Conservation (phyloP, 2,113 vertebrate species). For the Stomatorhinus ivindoensis region DNA sequence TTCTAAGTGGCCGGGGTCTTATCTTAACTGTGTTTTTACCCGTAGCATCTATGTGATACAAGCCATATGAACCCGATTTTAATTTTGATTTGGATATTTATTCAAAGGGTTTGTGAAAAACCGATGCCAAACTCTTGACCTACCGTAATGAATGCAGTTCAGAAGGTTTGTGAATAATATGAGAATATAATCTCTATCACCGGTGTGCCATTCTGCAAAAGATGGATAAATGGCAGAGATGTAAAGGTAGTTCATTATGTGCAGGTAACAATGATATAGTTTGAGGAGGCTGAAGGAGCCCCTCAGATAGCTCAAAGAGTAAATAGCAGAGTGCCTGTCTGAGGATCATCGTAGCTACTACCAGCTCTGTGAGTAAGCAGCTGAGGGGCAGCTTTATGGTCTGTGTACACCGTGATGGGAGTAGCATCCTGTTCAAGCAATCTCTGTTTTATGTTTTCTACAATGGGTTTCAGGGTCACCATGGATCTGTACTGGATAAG, state of each 20-base stretch:
- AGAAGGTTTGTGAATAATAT: not conserved
- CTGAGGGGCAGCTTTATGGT: not conserved
- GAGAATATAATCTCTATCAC: not conserved
- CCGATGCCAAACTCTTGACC: not conserved
- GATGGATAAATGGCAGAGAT: not conserved
- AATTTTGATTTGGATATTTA: not conserved
- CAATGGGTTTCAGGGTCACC: not conserved
- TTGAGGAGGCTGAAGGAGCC: not conserved
- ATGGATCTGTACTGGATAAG: not conserved
- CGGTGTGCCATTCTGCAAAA: not conserved
- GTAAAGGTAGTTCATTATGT: not conserved
- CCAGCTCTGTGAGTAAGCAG: not conserved
- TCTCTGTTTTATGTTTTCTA: not conserved
- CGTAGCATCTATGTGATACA: not conserved
- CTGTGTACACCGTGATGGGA: not conserved
- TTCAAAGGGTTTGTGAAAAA: not conserved
- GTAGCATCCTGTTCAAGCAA: not conserved
- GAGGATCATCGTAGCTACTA: not conserved
- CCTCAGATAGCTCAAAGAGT: not conserved
- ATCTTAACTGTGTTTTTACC: not conserved
- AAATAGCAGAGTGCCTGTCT: not conserved
- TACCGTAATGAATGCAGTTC: not conserved
- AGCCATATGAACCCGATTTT: not conserved
- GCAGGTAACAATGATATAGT: not conserved
- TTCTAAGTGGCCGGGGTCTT: too few species aligned